Evolutionary conservation across 1,140 invertebrate species (phyloP), one percentile per base, ranked within the genome.

Genomic region (Acarapis woodi): DNA sequence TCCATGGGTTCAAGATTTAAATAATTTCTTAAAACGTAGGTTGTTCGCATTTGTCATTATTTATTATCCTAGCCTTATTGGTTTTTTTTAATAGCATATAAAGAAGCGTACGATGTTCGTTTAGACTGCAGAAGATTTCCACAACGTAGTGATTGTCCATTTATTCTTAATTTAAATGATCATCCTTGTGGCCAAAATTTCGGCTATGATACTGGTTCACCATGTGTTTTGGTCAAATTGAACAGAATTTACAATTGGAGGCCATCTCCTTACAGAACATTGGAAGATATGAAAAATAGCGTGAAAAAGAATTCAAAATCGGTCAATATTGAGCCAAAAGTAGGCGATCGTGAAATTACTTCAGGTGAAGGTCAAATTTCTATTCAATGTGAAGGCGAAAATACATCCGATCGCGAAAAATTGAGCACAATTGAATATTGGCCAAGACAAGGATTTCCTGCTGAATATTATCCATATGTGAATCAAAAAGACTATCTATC

Each of bases 301-400:
- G n/a, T n/a, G n/a, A n/a, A n/a, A n/a, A n/a, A n/a, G n/a, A n/a
- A n/a, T n/a, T n/a, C n/a, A n/a, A n/a, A n/a, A n/a, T n/a, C n/a
- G n/a, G n/a, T n/a, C n/a, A n/a, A n/a, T n/a, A n/a, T n/a, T n/a
- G n/a, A n/a, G n/a, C n/a, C n/a, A n/a, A n/a, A n/a, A n/a, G n/a
- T n/a, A n/a, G n/a, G n/a, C n/a, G n/a, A n/a, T n/a, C n/a, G n/a
- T n/a, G n/a, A n/a, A n/a, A n/a, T n/a, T n/a, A n/a, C n/a, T n/a
- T n/a, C n/a, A n/a, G n/a, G n/a, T n/a, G n/a, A n/a, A n/a, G n/a
- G n/a, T n/a, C n/a, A n/a, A n/a, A 64, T 85, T 38, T 83, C 76
- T 73, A 64, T 85, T 3, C 72, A 72, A 2, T 87, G 79, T 49
- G 67, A 75, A 48, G 75, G 77, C 35, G 78, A 85, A 62, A 80